Conservation (phyloP, 1,140 invertebrate species). For the Caenorhabditis tropicalis region DNA sequence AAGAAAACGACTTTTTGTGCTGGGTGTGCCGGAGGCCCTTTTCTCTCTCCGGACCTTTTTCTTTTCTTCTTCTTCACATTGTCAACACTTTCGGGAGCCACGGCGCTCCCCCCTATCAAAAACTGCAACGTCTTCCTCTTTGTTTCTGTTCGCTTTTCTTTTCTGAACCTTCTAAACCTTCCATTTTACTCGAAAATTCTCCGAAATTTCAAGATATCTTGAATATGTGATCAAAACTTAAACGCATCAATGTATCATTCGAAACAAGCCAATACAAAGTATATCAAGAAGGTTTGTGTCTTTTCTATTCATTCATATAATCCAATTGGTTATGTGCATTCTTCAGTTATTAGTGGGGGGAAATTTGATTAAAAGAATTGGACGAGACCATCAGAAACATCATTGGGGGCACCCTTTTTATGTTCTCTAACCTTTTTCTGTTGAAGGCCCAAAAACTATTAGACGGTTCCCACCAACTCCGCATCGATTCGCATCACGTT, state of each 20-base stretch:
- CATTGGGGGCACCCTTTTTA: background rate
- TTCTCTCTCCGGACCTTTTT: too few relatives aligned
- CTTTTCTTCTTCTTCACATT: conserved; percentile 17
- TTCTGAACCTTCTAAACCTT: background rate
- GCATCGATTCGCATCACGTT: conserved; percentile 71
- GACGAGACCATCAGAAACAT: background rate
- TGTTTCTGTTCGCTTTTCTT: background rate
- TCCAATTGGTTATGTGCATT: background rate
- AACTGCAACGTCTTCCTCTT: conserved; percentile 4
- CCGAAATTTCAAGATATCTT: conserved; percentile 7
- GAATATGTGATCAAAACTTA: conserved; percentile 35
- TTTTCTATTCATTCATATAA: background rate
- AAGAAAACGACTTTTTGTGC: conserved; percentile 45
- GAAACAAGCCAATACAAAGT: conserved; percentile 42
- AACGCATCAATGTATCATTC: conserved; percentile 32
- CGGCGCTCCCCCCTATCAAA: conserved; percentile 10
- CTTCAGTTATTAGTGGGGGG: background rate
- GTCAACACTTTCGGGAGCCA: conserved; percentile 35
- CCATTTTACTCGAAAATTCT: background rate
- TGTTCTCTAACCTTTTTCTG: background rate
- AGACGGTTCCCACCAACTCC: conserved; percentile 71
- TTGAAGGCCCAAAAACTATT: conserved; percentile 70
- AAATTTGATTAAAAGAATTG: background rate
- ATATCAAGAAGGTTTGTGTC: conserved; percentile 26
- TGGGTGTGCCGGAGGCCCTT: background rate